phyloP scores from a whole-genome alignment of 1,140 invertebrate genomes.

The Mizuhopecten yessoensis region DNA sequence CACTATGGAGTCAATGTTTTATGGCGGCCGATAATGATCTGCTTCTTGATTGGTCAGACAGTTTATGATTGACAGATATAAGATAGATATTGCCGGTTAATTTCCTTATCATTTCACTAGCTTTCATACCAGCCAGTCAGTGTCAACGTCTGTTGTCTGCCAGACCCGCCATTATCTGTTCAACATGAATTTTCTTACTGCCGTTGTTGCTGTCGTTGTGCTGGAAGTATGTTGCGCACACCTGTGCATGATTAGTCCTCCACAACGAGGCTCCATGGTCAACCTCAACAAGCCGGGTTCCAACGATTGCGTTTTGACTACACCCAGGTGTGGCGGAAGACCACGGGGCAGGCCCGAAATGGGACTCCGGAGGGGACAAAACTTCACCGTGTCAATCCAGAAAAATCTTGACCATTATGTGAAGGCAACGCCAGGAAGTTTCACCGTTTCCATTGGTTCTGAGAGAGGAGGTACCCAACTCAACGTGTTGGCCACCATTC shows the following conservation, averaged over 20 bases:
- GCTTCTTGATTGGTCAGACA: neutral
- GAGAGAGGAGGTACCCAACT: neutral
- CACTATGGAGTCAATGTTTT: neutral
- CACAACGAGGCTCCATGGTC: conserved; percentile 47
- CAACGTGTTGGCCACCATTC: conserved; percentile 38
- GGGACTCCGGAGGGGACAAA: conserved; percentile 44
- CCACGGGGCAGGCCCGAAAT: neutral
- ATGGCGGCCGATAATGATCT: neutral
- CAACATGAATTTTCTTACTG: neutral
- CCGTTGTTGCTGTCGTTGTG: neutral
- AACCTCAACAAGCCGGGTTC: conserved; percentile 45
- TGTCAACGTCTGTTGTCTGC: conserved; percentile 11
- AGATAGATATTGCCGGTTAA: neutral
- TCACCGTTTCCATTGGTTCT: conserved; percentile 42
- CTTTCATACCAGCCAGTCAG: neutral
- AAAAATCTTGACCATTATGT: conserved; percentile 49
- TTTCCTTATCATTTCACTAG: neutral
- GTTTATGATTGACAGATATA: neutral
- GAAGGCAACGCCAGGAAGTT: conserved; percentile 30
- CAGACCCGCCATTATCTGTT: neutral
- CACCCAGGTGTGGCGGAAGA: conserved; percentile 1
- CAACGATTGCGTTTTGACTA: conserved; percentile 41
- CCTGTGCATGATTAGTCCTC: conserved; percentile 47
- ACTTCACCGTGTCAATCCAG: conserved; percentile 46
- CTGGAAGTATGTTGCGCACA: conserved; percentile 46